Base-by-base conservation (phyloP, 2,888 invertebrate species). In the Cheilosia urbana region DNA sequence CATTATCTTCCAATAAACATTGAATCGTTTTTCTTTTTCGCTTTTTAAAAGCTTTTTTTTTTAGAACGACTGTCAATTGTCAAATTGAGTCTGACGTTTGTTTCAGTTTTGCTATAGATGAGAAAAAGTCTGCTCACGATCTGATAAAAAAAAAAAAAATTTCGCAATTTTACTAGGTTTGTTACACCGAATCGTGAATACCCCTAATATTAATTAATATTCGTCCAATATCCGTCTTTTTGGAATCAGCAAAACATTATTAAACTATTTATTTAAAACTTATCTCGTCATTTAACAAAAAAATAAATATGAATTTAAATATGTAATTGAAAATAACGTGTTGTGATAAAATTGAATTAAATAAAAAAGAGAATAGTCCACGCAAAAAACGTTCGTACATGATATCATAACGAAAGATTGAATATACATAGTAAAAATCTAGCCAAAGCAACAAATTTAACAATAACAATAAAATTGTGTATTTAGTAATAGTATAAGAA, bases 221-320 rank as follows among this genome's bases (percentile, higher is more conserved):
- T 73, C 73, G 73, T 73, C 73, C 73, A 63, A 53, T 45, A 63
- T 73, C 73, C 73, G 73, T 73, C 73, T 73, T 55, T 53, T 47
- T 73, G 45, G 17, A 73, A 73, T 53, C 24, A 19, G 40, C 24
- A 62, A 63, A 42, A 7, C 30, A 53, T 27, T 34, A 55, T 13
- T 19, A 51, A 63, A 55, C 19, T 55, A 55, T 24, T 42, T 60
- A 40, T 60, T 45, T 53, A 53, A n/a, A 63, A 63, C 11, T 55
- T 45, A 53, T 76, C 66, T 66, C 66, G 75, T 57, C 75, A 75
- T 55, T 27, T 45, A 55, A 47, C 19, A 58, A n/a, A 45, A 27
- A 27, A 53, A 42, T 15, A 60, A 17, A 7, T 57, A 58, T 45
- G 40, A 45, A 7, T 57, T 51, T 45, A 30, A 45, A 45, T 45